Conservation (phyloP, 2,888 invertebrate genomes). For the Pachydiplax longipennis region DNA sequence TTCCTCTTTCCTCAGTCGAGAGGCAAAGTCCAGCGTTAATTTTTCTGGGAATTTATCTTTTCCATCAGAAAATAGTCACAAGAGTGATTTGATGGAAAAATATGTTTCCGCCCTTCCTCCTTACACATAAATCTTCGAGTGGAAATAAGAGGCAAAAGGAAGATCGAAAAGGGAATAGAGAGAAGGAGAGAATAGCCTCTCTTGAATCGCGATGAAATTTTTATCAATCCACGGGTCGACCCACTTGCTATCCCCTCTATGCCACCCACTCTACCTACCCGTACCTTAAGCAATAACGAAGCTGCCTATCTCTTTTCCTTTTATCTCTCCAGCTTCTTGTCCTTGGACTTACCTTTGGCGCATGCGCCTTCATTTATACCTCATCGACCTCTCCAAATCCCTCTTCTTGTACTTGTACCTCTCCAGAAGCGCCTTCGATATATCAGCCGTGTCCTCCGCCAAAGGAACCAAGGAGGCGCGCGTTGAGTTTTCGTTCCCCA, state of each 20-base stretch:
- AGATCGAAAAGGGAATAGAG: not conserved
- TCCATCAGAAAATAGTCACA: conserved; percentile 9
- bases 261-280: not conserved
- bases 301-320: not conserved
- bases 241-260: not conserved
- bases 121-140: not conserved
- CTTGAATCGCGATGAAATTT: conserved; percentile 25
- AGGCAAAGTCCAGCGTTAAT: conserved; percentile 19
- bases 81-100: conserved; percentile 39
- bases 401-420: not conserved
- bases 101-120: not conserved
- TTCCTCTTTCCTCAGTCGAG: not conserved
- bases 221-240: conserved; percentile 13
- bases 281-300: not conserved
- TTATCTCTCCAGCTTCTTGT: not conserved
- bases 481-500: too few species aligned
- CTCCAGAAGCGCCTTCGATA: not conserved
- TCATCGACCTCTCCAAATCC: not conserved
- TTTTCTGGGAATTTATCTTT: conserved; percentile 13
- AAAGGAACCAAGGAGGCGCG: too few species aligned
- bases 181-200: not conserved
- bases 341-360: not conserved
- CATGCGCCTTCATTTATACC: not conserved
- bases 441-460: not conserved
- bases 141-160: not conserved